Conservation (phyloP, 2,888 invertebrate genomes). For the Spisula subtruncata region DNA sequence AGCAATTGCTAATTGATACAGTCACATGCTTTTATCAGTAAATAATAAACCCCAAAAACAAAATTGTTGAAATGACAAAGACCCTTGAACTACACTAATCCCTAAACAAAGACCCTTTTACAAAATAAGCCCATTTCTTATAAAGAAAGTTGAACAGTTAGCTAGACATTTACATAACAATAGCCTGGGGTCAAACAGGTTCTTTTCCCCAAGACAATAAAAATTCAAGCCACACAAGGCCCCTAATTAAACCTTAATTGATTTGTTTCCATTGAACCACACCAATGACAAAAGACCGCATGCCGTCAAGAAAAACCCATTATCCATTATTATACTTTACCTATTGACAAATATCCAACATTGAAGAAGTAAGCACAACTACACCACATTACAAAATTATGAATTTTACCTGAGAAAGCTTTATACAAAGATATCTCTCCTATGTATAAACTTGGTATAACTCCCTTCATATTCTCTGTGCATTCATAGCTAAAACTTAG, state of each 20-base stretch:
- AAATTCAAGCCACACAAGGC: conserved; percentile 34
- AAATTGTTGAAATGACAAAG: conserved; percentile 57
- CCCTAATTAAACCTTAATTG: conserved; percentile 60
- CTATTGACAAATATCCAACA: conserved; percentile 56
- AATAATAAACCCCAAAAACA: neutral
- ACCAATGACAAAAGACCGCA: conserved; percentile 55
- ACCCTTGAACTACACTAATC: conserved; percentile 54
- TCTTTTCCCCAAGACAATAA: conserved; percentile 38
- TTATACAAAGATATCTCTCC: conserved; percentile 58
- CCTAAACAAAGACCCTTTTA: conserved; percentile 56
- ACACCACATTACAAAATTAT: conserved; percentile 44
- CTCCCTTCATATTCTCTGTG: conserved; percentile 66
- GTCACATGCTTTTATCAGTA: conserved; percentile 9
- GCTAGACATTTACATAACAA: conserved; percentile 44
- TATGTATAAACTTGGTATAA: conserved; percentile 71
- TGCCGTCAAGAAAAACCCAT: conserved; percentile 45
- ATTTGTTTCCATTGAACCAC: conserved; percentile 48
- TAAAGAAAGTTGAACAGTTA: neutral
- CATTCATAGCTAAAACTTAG: conserved; percentile 67
- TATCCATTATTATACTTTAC: conserved; percentile 55
- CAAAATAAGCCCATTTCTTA: neutral
- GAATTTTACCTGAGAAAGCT: conserved; percentile 67
- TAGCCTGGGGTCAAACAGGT: conserved; percentile 31
- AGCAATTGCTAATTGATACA: neutral
- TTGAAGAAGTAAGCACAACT: conserved; percentile 43